Evolutionary conservation across 1,140 invertebrate genomes (phyloP).

Genomic region (Papilio polytes): DNA sequence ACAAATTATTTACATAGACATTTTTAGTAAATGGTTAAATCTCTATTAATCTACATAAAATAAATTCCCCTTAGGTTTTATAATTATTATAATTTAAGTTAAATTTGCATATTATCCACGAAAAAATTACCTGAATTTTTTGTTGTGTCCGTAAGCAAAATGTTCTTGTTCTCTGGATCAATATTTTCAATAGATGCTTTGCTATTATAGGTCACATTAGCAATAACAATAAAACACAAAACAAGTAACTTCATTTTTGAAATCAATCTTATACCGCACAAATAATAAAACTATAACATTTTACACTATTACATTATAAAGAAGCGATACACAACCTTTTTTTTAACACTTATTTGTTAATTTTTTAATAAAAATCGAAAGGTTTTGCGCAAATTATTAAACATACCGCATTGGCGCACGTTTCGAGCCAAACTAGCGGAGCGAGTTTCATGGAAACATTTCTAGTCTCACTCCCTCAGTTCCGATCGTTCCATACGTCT

Average conservation of each 20-base stretch:
- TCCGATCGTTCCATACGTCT: neutral
- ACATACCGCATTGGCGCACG: slow-evolving; percentile 39
- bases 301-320: neutral
- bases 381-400: slow-evolving; percentile 9
- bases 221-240: slow-evolving; percentile 65
- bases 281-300: neutral
- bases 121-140: slow-evolving; percentile 64
- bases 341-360: slow-evolving; percentile 6
- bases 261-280: slow-evolving; percentile 10
- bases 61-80: too few species aligned
- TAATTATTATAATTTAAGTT: neutral
- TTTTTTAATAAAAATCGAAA: slow-evolving; percentile 31
- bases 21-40: too few species aligned
- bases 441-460: neutral
- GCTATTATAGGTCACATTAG: slow-evolving; percentile 69
- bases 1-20: too few species aligned
- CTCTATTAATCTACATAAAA: too few species aligned
- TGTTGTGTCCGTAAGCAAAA: slow-evolving; percentile 65
- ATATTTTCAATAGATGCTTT: slow-evolving; percentile 74
- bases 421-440: slow-evolving; percentile 39
- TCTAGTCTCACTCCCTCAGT: neutral
- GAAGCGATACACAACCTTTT: neutral
- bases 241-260: slow-evolving; percentile 70
- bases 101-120: neutral
- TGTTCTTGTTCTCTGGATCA: slow-evolving; percentile 54